Evolutionary conservation across 1,140 invertebrate species (phyloP), one percentile per base, ranked within the genome.

Genomic region (Lepidostoma basale): DNA sequence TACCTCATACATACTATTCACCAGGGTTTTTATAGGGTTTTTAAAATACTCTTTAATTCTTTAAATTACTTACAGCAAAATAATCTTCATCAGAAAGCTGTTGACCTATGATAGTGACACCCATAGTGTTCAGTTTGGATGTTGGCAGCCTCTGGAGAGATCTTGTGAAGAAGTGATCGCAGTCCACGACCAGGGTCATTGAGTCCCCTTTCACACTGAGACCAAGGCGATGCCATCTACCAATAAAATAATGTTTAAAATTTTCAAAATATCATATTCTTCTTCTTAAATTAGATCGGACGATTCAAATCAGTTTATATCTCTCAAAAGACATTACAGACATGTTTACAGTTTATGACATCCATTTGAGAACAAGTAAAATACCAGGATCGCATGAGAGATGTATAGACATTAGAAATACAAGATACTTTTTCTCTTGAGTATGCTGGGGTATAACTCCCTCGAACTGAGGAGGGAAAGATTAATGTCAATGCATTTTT

Each of bases 121-220:
- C 92, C 33, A 85, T 85, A 8, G 85, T 86, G 63, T 85, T 88
- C 39, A 93, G 83, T 1, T 78, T 81, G 10, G 87, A 86, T 0
- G 81, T 82, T 0, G 79, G 74, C 28, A 83, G 78, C 44, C 91
- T 82, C 20, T 83, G 77, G 1, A 93, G 76, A 3, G 82, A 76
- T 64, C 83, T 78, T 0, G 89, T 92, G 44, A 87, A 80, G 40
- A 86, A 80, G 30, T 82, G 84, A 9, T 87, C 77, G 72, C 92
- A 93, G 77, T 94, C 90, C 30, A 88, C 79, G 42, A 92, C 85
- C 26, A 93, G 74, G 0, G 90, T 92, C 2, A 87, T 87, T 0
- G 89, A 87, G 74, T 92, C 85, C 0, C 91, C 92, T 79, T 94
- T 93, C 14, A 94, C 80, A 69, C 90, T 92, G 26, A 94, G 77